Base-by-base conservation (phyloP, 2,113 vertebrate species). In the Noctilio leporinus region DNA sequence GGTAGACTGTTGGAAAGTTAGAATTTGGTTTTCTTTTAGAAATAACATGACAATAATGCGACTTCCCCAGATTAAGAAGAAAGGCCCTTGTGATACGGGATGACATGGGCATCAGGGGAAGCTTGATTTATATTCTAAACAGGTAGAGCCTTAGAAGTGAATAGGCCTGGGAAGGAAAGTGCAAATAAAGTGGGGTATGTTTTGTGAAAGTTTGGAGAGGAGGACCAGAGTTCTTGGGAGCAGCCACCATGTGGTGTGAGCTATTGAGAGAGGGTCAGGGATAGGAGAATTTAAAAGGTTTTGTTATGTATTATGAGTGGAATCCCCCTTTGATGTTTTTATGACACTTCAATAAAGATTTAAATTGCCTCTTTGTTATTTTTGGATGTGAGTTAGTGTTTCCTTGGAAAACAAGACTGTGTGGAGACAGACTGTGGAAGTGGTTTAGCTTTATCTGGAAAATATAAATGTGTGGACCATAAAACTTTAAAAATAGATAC, bases 361-460 rank as follows among this genome's bases (percentile, higher is more conserved):
- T 96, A 85, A 95, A 92, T 93, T 62, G 72, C 65, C 28, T 90
- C 86, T 90, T 65, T 96, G 93, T 95, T 96, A 95, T 95, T 89
- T 97, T 96, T 96, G 95, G 94, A 93, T 96, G 77, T 81, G 73
- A 86, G 40, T 96, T 97, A 85, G 91, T 22, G 26, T 96, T 95
- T 94, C 93, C 95, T 94, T 78, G 89, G 95, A 85, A 94, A 96
- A 82, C 80, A 95, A 69, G 47, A 86, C 86, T 1, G 2, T 62
- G 88, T 24, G 6, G 94, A 96, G 87, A 87, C 33, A 62, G 62
- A 82, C 89, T 89, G 19, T 90, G 89, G 87, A 94, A 89, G 53
- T 72, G 59, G 65, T 40, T 92, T 83, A 92, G 69, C 49, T 93
- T 95, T 59, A 91, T 96, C 80, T 95, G 96, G 92, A 96, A 96